phyloP scores from a whole-genome alignment of 2,888 invertebrate species.

The Electrophaes corylata region DNA sequence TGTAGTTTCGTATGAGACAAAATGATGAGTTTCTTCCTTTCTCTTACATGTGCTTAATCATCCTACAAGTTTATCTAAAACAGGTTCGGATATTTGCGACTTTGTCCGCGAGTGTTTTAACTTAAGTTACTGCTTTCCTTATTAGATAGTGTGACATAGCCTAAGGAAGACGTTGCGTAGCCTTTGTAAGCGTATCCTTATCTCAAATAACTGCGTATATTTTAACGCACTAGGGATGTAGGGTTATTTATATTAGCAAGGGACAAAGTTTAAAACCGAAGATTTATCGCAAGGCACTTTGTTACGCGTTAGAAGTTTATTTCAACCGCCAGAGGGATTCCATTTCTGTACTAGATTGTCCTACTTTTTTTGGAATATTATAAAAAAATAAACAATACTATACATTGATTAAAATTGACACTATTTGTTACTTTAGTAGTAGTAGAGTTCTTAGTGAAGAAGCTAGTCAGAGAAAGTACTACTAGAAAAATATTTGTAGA shows the following conservation, averaged over 20 bases:
- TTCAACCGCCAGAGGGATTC: conserved; percentile 7
- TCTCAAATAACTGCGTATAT: conserved; percentile 61
- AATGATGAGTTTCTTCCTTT: not conserved
- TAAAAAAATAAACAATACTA: no score
- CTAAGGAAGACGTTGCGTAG: conserved; percentile 71
- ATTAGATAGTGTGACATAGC: conserved; percentile 48
- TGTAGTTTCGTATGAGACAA: no score
- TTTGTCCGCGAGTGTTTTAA: conserved; percentile 22
- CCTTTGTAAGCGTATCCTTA: conserved; percentile 71
- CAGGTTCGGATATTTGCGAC: conserved; percentile 18
- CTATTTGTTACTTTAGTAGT: no score
- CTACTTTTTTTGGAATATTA: no score
- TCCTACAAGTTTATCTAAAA: conserved; percentile 11
- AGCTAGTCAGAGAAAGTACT: no score
- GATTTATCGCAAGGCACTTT: conserved; percentile 69
- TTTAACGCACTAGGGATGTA: conserved; percentile 69
- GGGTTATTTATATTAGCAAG: conserved; percentile 69
- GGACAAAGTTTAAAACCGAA: conserved; percentile 65
- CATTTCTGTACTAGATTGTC: no score
- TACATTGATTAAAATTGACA: no score
- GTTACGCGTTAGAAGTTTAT: conserved; percentile 35
- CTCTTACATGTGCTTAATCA: not conserved
- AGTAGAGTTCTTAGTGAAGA: no score
- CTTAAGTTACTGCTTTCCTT: conserved; percentile 33
- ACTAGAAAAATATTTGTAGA: no score